Evolutionary conservation across 2,113 vertebrate genomes (phyloP).

Genomic region (Hassar affinis): DNA sequence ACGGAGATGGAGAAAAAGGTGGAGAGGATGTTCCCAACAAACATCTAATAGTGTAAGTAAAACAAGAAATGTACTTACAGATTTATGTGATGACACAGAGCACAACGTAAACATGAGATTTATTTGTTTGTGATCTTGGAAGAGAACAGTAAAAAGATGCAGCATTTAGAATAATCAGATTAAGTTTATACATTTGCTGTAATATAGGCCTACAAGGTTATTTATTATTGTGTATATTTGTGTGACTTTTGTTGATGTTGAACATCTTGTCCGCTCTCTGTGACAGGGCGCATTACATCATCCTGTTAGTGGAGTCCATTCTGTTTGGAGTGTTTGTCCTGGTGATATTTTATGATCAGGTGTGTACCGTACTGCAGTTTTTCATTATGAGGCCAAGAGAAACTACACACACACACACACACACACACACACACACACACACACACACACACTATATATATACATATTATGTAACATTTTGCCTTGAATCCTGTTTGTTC

Average conservation of each 20-base stretch:
- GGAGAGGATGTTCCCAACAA: conserved; percentile 64
- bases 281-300: conserved; percentile 77
- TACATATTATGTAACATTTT: background rate
- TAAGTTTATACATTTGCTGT: background rate
- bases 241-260: background rate
- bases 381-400: background rate
- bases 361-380: conserved; percentile 43
- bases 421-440: background rate
- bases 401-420: conserved; percentile 10
- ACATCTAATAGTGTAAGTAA: conserved; percentile 72
- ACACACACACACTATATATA: background rate
- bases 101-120: background rate
- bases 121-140: background rate
- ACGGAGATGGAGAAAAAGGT: conserved; percentile 60
- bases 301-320: conserved; percentile 79
- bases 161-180: background rate
- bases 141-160: background rate
- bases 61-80: background rate
- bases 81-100: background rate
- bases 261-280: background rate
- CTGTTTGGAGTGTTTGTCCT: conserved; percentile 79
- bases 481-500: background rate
- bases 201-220: background rate
- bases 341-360: conserved; percentile 83
- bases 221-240: conserved; percentile 1